These are phyloP conservation scores for Isoperla grammatica DNA, from an alignment of 2,888 invertebrate species.

Conservation along the genomic window DNA sequence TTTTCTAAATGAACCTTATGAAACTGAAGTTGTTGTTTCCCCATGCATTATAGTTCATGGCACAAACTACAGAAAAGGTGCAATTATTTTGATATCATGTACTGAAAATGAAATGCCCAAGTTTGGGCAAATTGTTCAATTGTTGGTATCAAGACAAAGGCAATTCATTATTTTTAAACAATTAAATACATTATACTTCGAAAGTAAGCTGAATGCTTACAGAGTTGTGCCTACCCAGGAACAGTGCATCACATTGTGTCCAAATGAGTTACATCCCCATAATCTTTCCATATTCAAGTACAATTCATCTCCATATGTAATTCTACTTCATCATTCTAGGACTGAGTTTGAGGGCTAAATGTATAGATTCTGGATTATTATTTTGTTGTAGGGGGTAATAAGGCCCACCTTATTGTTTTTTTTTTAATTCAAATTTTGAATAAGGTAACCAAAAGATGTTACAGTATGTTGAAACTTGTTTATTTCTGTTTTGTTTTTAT, in stretches of 20 bases:
- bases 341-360: background rate
- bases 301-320: background rate
- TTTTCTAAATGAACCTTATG: background rate
- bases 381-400: too few species aligned
- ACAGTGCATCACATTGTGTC: background rate
- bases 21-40: background rate
- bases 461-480: too few species aligned
- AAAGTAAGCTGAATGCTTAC: background rate
- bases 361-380: too few species aligned
- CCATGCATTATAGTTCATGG: background rate
- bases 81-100: background rate
- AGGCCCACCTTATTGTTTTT: too few species aligned
- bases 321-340: slow-evolving; percentile 2
- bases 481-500: too few species aligned
- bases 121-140: background rate
- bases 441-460: too few species aligned
- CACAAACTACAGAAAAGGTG: background rate
- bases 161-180: background rate
- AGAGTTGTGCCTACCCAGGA: background rate
- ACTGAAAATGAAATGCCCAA: background rate
- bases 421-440: too few species aligned
- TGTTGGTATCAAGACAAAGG: background rate
- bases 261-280: background rate
- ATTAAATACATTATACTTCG: background rate
- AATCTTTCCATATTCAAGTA: background rate